phyloP scores from a whole-genome alignment of 2,888 invertebrate species.

The Gasteruption jaculator region DNA sequence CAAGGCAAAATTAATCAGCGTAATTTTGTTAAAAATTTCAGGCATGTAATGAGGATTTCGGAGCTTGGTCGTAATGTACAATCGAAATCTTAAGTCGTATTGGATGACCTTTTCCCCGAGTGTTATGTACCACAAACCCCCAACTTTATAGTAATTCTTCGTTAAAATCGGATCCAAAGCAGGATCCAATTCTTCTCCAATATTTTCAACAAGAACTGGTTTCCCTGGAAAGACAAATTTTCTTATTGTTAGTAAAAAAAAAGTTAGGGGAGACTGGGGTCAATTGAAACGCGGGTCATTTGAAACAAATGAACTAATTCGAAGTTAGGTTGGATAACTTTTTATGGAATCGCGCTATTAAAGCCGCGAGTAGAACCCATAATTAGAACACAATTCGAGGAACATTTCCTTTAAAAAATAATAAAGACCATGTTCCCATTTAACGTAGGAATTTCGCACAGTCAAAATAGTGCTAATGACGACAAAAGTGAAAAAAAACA shows the following conservation, averaged over 20 bases:
- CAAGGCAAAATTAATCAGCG: conserved; percentile 78
- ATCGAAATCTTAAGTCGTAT: conserved; percentile 68
- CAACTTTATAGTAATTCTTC: conserved; percentile 71
- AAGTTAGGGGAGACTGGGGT: too few species aligned
- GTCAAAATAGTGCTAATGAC: too few species aligned
- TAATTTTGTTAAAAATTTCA: conserved; percentile 79
- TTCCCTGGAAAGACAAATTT: conserved; percentile 45
- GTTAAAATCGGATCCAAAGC: conserved; percentile 73
- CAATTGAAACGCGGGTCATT: too few species aligned
- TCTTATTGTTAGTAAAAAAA: conserved; percentile 3
- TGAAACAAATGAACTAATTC: too few species aligned
- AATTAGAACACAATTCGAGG: neutral
- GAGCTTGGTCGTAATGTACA: conserved; percentile 79
- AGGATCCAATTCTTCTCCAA: conserved; percentile 73
- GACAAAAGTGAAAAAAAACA: too few species aligned
- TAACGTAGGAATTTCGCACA: too few species aligned
- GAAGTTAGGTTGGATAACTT: too few species aligned
- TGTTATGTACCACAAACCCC: conserved; percentile 69
- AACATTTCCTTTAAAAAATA: neutral
- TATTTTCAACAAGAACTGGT: conserved; percentile 73
- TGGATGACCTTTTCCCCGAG: conserved; percentile 75
- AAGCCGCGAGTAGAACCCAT: neutral
- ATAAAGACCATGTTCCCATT: too few species aligned
- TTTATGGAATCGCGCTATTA: too few species aligned
- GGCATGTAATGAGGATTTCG: conserved; percentile 83